Conservation (phyloP, 53 echinoderm and acorn worm species). For the Temnopleurus reevesii region DNA sequence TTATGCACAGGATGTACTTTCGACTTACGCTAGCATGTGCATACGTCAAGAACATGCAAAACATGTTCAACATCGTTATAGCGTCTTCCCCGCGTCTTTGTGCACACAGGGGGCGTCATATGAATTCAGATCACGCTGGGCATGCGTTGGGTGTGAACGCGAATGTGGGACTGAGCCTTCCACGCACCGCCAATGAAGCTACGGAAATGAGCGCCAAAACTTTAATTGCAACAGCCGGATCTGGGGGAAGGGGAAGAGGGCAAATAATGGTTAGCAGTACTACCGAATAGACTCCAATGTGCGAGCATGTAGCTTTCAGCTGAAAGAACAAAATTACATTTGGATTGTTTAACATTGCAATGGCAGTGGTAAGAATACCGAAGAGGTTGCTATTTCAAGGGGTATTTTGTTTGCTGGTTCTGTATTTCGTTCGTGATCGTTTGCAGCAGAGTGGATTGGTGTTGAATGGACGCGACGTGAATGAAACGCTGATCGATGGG, state of each 20-base stretch:
- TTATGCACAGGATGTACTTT: too few relatives aligned
- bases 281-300: background rate
- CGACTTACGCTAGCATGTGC: too few relatives aligned
- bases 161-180: too few relatives aligned
- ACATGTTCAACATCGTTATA: too few relatives aligned
- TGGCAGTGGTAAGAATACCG: background rate
- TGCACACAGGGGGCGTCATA: background rate
- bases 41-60: too few relatives aligned
- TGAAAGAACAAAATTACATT: background rate
- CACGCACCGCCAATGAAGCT: background rate
- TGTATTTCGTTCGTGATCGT: slow-evolving; percentile 40
- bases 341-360: background rate
- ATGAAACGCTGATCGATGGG: slow-evolving; percentile 18
- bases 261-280: background rate
- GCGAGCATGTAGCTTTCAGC: background rate
- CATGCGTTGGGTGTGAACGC: too few relatives aligned
- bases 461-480: background rate
- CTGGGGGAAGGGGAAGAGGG: background rate
- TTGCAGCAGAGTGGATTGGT: slow-evolving; percentile 5
- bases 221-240: slow-evolving; percentile 19
- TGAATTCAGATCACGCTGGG: too few relatives aligned
- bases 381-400: slow-evolving; percentile 5
- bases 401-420: slow-evolving; percentile 4
- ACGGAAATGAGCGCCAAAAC: background rate
- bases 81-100: too few relatives aligned